These are phyloP conservation scores for Lithosia quadra DNA, from an alignment of 2,888 invertebrate genomes.

Conservation along the genomic window DNA sequence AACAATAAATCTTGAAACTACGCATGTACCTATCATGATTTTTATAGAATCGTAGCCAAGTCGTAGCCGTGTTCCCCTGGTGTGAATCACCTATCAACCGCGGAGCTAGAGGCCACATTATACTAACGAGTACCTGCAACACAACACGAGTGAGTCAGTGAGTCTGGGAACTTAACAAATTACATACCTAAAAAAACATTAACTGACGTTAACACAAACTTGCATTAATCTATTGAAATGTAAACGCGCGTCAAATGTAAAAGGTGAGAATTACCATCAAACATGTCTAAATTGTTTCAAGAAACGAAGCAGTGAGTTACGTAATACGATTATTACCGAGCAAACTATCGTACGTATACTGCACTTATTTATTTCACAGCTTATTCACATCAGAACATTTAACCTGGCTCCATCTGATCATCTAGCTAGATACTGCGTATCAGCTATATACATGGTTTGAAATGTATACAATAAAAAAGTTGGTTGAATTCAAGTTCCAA, in stretches of 20 bases:
- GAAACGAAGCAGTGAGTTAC: conserved; percentile 31
- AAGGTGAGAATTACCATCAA: conserved; percentile 46
- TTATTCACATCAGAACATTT: neutral
- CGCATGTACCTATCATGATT: neutral
- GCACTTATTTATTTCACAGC: neutral
- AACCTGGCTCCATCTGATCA: too few relatives aligned
- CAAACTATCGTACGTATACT: neutral
- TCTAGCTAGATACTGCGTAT: too few relatives aligned
- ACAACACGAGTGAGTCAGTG: conserved; percentile 53
- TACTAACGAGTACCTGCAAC: conserved; percentile 46
- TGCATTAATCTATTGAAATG: conserved; percentile 33
- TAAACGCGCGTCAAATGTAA: conserved; percentile 15
- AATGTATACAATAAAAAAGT: too few relatives aligned
- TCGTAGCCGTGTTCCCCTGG: too few relatives aligned
- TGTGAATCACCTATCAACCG: conserved; percentile 17
- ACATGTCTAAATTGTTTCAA: conserved; percentile 43
- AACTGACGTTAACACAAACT: conserved; percentile 46
- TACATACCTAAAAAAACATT: conserved; percentile 35
- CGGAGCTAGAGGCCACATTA: conserved; percentile 28
- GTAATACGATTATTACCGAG: conserved; percentile 33
- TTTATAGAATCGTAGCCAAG: neutral
- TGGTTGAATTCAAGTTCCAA: too few relatives aligned
- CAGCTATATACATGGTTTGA: too few relatives aligned
- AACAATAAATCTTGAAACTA: neutral
- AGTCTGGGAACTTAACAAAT: conserved; percentile 47